Base-by-base conservation (phyloP, 2,797 vertebrate genomes). In the Taenioides sp. region DNA sequence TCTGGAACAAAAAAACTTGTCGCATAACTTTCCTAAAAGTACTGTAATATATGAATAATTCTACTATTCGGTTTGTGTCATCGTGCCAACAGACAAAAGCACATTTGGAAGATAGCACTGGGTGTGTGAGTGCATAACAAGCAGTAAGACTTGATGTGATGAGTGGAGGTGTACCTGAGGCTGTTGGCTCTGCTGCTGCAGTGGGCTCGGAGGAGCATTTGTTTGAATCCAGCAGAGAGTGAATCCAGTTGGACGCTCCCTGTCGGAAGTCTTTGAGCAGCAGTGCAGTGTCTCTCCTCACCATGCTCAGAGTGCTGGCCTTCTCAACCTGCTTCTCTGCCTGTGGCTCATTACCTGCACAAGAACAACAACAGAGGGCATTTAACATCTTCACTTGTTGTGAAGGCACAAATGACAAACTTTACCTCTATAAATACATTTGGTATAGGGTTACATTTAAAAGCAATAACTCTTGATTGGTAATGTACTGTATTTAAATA, bases 241-340 rank as follows among this genome's bases (percentile, higher is more conserved):
- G 94, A 79, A 98, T 93, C 95, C 95, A 97, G 57, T 95, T 95
- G 61, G 96, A 95, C 28, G 96, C 96, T 0, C 95, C 93, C 82
- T 95, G 91, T 69, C 91, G 93, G 79, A 97, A 90, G 82, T 96
- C 96, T 81, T 89, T 82, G 47, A 97, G 81, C 67, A 97, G 73
- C 73, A 94, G 74, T 0, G 95, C 93, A 0, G 96, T 95, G 86
- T 97, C 96, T 76, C 94, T 93, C 80, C 80, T 92, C 76, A 97
- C 89, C 69, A 94, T 83, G 75, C 94, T 93, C 83, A 97, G 87
- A 2, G 95, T 73, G 76, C 93, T 95, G 72, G 93, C 91, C 31
- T 92, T 95, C 86, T 96, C 94, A 34, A 94, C 92, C 78, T 94
- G 94, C 37, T 85, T 92, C 72, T 95, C 93, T 0, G 82, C 82